Evolutionary conservation across 2,797 vertebrate species (phyloP).

Genomic region (Pangasius mekongensis): DNA sequence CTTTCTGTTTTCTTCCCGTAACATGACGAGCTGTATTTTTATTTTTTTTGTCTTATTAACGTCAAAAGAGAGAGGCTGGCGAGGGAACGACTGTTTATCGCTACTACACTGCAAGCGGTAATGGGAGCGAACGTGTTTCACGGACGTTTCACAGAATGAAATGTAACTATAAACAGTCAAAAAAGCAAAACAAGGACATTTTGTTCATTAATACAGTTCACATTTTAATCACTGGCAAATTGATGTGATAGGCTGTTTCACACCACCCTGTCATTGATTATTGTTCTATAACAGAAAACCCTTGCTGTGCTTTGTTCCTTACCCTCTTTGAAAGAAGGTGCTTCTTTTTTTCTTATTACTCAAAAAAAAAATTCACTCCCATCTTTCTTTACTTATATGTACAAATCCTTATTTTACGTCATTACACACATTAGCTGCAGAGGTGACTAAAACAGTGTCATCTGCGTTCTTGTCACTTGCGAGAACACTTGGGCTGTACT

Average conservation of each 20-base stretch:
- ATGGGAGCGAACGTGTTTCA: not conserved
- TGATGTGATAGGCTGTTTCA: not conserved
- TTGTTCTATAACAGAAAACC: not conserved
- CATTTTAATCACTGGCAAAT: not conserved
- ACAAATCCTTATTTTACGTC: not conserved
- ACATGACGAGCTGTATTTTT: not conserved
- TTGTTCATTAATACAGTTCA: not conserved
- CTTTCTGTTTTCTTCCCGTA: not conserved
- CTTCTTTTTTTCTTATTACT: not conserved
- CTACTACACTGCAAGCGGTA: not conserved
- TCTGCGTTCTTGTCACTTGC: not conserved
- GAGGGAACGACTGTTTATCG: not conserved
- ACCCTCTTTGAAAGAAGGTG: not conserved
- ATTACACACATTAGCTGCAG: not conserved
- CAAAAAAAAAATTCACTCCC: not conserved
- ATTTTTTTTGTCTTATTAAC: not conserved
- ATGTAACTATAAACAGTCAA: not conserved
- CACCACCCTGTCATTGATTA: not conserved
- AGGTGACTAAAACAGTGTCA: not conserved
- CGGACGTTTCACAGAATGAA: not conserved
- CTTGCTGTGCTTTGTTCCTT: not conserved
- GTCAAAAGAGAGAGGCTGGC: not conserved
- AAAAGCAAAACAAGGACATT: not conserved
- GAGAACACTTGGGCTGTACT: not conserved
- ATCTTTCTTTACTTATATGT: not conserved